Evolutionary conservation across 2,797 vertebrate genomes (phyloP).

Genomic region (Setipinna tenuifilis): DNA sequence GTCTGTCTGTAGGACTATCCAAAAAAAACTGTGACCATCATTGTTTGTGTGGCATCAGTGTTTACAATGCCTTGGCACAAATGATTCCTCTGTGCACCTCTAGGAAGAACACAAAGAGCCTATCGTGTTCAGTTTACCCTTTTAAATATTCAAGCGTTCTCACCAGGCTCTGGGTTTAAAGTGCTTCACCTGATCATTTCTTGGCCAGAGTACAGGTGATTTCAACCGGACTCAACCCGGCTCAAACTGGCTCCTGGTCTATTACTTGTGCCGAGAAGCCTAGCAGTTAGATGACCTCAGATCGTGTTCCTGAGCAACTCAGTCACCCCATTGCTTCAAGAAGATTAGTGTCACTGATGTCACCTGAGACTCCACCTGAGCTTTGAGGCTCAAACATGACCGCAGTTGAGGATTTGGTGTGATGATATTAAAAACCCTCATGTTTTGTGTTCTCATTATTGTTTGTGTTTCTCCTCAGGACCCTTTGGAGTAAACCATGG

Average conservation of each 20-base stretch:
- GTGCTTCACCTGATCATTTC: constrained; percentile 22
- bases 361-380: background rate
- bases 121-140: background rate
- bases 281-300: background rate
- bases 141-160: constrained; percentile 17
- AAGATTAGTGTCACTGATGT: background rate
- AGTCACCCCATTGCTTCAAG: background rate
- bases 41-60: background rate
- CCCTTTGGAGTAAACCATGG: constrained; percentile 95
- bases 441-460: background rate
- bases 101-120: background rate
- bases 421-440: background rate
- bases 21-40: too few relatives aligned
- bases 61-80: background rate
- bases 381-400: background rate
- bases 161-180: background rate
- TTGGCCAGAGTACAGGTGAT: background rate
- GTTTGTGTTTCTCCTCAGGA: constrained; percentile 71
- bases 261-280: background rate
- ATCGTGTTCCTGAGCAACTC: background rate
- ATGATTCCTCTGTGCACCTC: background rate
- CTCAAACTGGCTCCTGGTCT: background rate
- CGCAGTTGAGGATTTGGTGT: too few relatives aligned
- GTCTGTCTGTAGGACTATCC: too few relatives aligned
- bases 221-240: background rate